Percentiles rank a stretch among this genome's conserved stretches.
Conservation (phyloP, 2,888 invertebrate genomes). For the Nemapogon koenigi region DNA sequence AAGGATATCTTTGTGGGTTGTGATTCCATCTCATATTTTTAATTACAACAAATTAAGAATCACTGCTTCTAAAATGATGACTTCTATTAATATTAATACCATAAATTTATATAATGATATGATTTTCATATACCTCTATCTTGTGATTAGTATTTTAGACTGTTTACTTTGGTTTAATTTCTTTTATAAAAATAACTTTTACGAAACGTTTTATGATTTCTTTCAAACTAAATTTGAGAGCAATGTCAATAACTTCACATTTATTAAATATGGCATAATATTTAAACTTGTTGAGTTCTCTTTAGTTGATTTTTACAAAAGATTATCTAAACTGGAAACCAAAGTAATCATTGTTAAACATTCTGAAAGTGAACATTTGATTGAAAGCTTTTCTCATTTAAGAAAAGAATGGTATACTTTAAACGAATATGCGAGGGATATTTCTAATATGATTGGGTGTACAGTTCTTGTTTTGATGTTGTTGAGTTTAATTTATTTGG, state of each 20-base stretch:
- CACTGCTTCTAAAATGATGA: not conserved
- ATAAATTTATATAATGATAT: not conserved
- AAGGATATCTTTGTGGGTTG: constrained; percentile 1
- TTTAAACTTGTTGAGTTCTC: not conserved
- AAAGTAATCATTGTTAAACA: not conserved
- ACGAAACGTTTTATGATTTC: not conserved
- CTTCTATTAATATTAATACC: not conserved
- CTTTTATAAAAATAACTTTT: not conserved
- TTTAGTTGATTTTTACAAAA: not conserved
- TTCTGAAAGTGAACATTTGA: not conserved
- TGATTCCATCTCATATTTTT: constrained; percentile 1
- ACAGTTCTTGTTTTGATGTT: constrained; percentile 1
- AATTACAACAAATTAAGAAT: not conserved
- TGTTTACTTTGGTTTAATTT: not conserved
- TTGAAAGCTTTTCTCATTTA: not conserved
- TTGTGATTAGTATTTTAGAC: not conserved
- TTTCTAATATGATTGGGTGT: constrained; percentile 1
- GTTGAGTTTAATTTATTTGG: not conserved
- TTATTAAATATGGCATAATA: constrained; percentile 1
- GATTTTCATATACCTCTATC: not conserved
- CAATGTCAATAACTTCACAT: constrained; percentile 1
- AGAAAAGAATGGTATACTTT: not conserved
- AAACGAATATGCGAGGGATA: not conserved
- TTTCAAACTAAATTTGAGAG: constrained; percentile 2
- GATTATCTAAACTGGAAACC: not conserved